Evolutionary conservation across 2,797 vertebrate genomes (phyloP), one percentile per base, ranked within the genome.

Genomic region (Mormyrus hasselquistii): DNA sequence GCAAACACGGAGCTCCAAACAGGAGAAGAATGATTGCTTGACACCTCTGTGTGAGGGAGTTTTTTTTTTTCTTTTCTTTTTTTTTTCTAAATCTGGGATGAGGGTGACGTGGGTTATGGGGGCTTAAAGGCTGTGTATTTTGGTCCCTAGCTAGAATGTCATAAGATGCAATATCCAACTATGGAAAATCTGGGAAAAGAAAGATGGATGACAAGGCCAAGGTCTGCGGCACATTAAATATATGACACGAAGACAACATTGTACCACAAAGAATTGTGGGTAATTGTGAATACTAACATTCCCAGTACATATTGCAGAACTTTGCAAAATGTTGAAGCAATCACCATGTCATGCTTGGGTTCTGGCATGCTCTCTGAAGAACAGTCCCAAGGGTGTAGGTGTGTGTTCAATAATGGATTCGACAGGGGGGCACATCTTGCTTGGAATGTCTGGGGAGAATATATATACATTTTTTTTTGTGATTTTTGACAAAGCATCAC

Each of bases 1-100:
- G 90, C 89, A 94, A 93, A 92, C 57, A 91, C 10, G 14, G 52
- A 88, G 82, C 90, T 59, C 90, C 50, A 57, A 90, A 91, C 85
- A 89, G 65, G 82, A 89, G 49, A 90, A 92, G 85, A 91, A 91
- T 91, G 87, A 57, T 44, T 57, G 69, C 53, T 83, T 92, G 88
- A 90, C 82, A 90, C 88, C 87, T 89, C 83, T 25, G 86, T 90
- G 59, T 82, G 59, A 87, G 65, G 83, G 65, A 87, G 86, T 83
- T 22, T 89, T 47, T 50, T 50, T 25, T 83, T 25, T 50, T 47
- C 2, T 34, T 55, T 9, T 7, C 0, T 2, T 50, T n/a, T 76
- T 73, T n/a, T 79, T 9, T 47, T 8, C 16, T 44, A 79, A 82
- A 44, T 47, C 41, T 47, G 38, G 38, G 76, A 47, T 82, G 76